Base-by-base conservation (phyloP, 2,888 invertebrate genomes). In the Automeris io region DNA sequence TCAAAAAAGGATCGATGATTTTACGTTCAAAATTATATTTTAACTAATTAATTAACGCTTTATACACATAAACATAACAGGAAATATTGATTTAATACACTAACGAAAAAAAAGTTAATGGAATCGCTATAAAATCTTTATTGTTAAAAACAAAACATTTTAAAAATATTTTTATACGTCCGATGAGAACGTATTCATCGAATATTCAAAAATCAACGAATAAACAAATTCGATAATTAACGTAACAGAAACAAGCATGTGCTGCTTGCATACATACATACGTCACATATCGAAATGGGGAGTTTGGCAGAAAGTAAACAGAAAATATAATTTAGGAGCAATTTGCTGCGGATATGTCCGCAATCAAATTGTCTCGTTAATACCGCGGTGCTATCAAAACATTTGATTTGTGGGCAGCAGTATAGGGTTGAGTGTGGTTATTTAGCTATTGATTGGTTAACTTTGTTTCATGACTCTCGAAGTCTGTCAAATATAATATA, bases 341-440 rank as follows among this genome's bases (percentile, higher is more conserved):
- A 86, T 86, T 86, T 86, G 74, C 75, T 77, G 78, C 70, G 81
- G 79, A 85, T 85, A 83, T 82, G 85, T 83, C 82, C 82, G 86
- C 83, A 86, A 86, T 86, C 86, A 86, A 86, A 86, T 86, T 86
- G 86, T 86, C 86, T 86, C 85, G 86, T 86, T 86, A 85, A 83
- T 83, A 77, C 80, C 75, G 66, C 63, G 78, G 78, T 72, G 82
- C 82, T 86, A 86, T 86, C 82, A 86, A 82, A 86, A 86, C 86
- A 86, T 86, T 86, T 86, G 86, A 86, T 86, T 86, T 86, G 86
- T 86, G 82, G 83, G 67, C 63, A 47, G 58, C 61, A 33, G 42
- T 40, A 64, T 67, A 69, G 73, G 73, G 75, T 67, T 68, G 69
- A 57, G 50, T 61, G 62, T 58, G 66, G 79, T 79, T 80, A 80